Conservation (phyloP, 2,113 vertebrate species). For the Lasiurus cinereus region DNA sequence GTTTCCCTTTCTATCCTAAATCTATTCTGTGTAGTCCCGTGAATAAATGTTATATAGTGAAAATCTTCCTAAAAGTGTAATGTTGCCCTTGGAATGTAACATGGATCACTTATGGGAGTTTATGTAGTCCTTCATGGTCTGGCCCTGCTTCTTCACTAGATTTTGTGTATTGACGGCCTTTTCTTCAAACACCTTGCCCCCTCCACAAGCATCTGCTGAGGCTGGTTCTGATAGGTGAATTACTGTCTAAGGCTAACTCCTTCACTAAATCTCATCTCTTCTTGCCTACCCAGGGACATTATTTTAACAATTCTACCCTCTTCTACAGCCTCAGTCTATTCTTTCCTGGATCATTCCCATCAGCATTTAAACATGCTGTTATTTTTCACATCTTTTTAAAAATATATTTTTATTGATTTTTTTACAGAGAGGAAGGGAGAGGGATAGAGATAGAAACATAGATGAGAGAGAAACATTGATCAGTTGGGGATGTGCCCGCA, state of each 20-base stretch:
- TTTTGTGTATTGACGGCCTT: not conserved
- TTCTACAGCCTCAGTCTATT: not conserved
- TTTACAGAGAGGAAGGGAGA: too few relatives aligned
- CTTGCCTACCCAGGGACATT: not conserved
- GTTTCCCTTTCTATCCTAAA: not conserved
- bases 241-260: not conserved
- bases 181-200: not conserved
- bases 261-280: not conserved
- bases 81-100: not conserved
- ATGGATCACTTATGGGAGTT: not conserved
- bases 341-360: not conserved
- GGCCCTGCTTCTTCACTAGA: not conserved
- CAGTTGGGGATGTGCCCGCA: too few relatives aligned
- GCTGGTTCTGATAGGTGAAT: not conserved
- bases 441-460: too few relatives aligned
- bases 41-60: conserved; percentile 3
- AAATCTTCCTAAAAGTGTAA: conserved; percentile 14
- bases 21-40: not conserved
- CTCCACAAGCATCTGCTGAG: not conserved
- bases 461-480: too few relatives aligned
- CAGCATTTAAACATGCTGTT: not conserved
- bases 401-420: too few relatives aligned
- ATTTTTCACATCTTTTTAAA: not conserved
- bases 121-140: not conserved
- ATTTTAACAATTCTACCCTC: not conserved